These are phyloP conservation scores for Cephus spinipes DNA, from an alignment of 2,888 invertebrate species.

Conservation along the genomic window DNA sequence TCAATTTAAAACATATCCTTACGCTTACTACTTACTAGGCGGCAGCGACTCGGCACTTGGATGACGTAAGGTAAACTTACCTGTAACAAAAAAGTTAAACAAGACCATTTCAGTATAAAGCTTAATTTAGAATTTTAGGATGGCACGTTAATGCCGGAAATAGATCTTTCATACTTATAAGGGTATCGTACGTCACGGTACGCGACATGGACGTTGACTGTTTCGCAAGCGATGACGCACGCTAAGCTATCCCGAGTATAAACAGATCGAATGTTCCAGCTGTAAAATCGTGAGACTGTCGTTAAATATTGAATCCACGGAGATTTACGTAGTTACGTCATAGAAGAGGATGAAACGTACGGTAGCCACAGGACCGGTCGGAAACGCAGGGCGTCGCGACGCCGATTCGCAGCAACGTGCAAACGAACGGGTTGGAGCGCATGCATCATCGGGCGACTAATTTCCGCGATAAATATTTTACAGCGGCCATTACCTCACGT, in stretches of 20 bases:
- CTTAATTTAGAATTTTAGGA: not conserved
- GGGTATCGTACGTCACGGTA: not conserved
- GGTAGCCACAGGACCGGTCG: not conserved
- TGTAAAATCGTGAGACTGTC: not conserved
- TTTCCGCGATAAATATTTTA: conserved; percentile 61
- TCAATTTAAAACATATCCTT: not conserved
- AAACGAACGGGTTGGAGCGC: conserved; percentile 24
- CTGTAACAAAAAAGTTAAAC: not conserved
- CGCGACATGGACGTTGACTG: not conserved
- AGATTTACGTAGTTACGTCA: not conserved
- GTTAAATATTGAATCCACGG: conserved; percentile 2
- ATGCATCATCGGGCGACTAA: conserved; percentile 60
- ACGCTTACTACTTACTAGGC: not conserved
- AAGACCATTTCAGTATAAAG: not conserved
- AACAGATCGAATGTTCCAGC: not conserved
- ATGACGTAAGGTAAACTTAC: not conserved
- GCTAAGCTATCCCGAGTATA: not conserved
- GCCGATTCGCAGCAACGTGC: conserved; percentile 2
- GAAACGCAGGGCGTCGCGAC: not conserved
- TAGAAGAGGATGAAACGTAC: not conserved
- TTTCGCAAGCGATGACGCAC: not conserved
- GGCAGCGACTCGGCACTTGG: not conserved
- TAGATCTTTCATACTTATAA: not conserved
- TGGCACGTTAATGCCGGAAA: not conserved
- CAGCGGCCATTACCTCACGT: conserved; percentile 54